These are phyloP conservation scores for Otis tarda DNA, from an alignment of 2,113 vertebrate species.

Conservation along the genomic window DNA sequence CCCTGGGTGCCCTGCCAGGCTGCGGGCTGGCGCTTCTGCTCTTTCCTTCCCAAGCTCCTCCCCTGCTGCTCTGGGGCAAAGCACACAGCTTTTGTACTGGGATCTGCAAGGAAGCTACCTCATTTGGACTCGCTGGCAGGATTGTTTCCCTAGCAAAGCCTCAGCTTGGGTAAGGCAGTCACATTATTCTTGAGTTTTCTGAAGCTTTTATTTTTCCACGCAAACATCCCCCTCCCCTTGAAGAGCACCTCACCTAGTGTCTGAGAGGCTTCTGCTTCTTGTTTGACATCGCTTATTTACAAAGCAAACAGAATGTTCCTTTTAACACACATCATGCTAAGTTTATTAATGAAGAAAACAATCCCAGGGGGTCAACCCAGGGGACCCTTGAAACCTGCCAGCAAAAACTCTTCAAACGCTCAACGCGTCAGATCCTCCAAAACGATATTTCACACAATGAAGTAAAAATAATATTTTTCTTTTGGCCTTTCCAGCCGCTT, in stretches of 20 bases:
- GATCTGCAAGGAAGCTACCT: constrained; percentile 48
- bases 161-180: constrained; percentile 4
- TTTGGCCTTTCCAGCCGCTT: constrained; percentile 81
- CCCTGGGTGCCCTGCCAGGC: neutral
- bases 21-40: neutral
- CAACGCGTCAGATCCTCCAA: constrained; percentile 79
- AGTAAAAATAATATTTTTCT: constrained; percentile 92
- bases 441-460: constrained; percentile 89
- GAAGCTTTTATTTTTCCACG: constrained; percentile 6
- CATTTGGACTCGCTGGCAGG: neutral
- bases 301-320: constrained; percentile 84
- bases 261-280: constrained; percentile 77
- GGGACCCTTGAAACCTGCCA: constrained; percentile 80
- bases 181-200: constrained; percentile 19
- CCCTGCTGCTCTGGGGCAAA: constrained; percentile 48
- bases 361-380: constrained; percentile 78
- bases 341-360: constrained; percentile 87
- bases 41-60: constrained; percentile 45
- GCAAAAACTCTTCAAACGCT: constrained; percentile 83
- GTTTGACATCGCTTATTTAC: constrained; percentile 83
- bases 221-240: neutral
- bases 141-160: constrained; percentile 55
- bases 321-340: constrained; percentile 84
- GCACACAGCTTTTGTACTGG: constrained; percentile 37
- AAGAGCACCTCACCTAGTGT: constrained; percentile 72